phyloP scores from a whole-genome alignment of 2,888 invertebrate genomes.

The Rhagium mordax region DNA sequence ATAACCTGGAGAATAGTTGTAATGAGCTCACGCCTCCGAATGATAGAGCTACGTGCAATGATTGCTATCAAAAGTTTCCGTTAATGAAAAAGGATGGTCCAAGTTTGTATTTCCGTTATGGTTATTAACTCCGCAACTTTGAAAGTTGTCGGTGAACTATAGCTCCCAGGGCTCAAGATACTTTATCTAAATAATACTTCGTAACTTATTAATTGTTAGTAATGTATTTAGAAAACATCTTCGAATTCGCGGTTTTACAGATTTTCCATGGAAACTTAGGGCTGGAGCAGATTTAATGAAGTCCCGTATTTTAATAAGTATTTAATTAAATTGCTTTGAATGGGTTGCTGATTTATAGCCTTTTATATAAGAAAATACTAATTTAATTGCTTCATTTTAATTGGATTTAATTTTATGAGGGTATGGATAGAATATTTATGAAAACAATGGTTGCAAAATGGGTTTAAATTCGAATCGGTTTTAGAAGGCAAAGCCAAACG shows the following conservation, averaged over 20 bases:
- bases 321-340: conserved; percentile 54
- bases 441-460: conserved; percentile 10
- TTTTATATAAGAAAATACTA: conserved; percentile 36
- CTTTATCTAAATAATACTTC: conserved; percentile 67
- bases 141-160: conserved; percentile 61
- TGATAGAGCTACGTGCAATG: conserved; percentile 50
- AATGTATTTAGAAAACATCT: conserved; percentile 60
- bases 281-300: conserved; percentile 30
- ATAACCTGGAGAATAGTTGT: conserved; percentile 5
- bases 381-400: conserved; percentile 40
- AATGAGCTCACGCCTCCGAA: conserved; percentile 11
- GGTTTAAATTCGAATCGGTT: not conserved
- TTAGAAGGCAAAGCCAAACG: no score
- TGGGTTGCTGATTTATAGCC: conserved; percentile 48
- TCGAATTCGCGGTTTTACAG: conserved; percentile 54
- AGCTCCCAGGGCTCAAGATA: conserved; percentile 58
- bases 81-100: conserved; percentile 67
- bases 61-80: conserved; percentile 57
- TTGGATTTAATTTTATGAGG: conserved; percentile 29
- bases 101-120: conserved; percentile 66
- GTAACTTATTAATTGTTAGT: conserved; percentile 65
- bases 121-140: conserved; percentile 63
- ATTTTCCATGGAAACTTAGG: conserved; percentile 44
- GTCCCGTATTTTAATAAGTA: conserved; percentile 45
- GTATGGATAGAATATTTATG: conserved; percentile 18